Conservation (phyloP, 2,797 vertebrate genomes). For the Arctocebus calabarensis region DNA sequence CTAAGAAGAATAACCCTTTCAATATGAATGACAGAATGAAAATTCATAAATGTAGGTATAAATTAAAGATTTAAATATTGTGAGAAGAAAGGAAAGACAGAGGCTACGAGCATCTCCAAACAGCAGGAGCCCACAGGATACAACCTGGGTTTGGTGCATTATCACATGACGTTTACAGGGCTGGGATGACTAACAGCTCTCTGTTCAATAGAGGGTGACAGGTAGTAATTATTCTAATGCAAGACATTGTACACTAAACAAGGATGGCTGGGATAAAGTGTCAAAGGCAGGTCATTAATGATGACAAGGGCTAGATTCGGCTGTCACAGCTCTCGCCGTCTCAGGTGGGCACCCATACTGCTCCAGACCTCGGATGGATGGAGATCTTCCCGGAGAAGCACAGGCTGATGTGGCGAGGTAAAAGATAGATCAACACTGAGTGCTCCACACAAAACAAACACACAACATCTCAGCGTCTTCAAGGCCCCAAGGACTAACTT, state of each 20-base stretch:
- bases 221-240: constrained; percentile 90
- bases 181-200: constrained; percentile 77
- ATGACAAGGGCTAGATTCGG: constrained; percentile 86
- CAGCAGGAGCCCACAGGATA: background rate
- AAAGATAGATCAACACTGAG: constrained; percentile 64
- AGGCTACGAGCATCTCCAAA: background rate
- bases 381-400: constrained; percentile 59
- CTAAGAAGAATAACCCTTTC: background rate
- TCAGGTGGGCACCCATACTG: constrained; percentile 84
- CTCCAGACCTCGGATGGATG: constrained; percentile 66
- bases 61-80: background rate
- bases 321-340: constrained; percentile 85
- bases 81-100: background rate
- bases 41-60: background rate
- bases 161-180: constrained; percentile 43
- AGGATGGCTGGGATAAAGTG: constrained; percentile 84
- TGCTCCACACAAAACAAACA: background rate
- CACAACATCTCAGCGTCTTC: constrained; percentile 8
- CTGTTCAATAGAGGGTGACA: constrained; percentile 89
- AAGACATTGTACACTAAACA: constrained; percentile 85
- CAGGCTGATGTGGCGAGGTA: constrained; percentile 29
- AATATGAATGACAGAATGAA: constrained; percentile 30
- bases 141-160: constrained; percentile 11
- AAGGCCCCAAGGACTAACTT: background rate
- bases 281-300: constrained; percentile 87